Evolutionary conservation across 2,797 vertebrate species (phyloP).

Genomic region (Rhyacichthys aspro): DNA sequence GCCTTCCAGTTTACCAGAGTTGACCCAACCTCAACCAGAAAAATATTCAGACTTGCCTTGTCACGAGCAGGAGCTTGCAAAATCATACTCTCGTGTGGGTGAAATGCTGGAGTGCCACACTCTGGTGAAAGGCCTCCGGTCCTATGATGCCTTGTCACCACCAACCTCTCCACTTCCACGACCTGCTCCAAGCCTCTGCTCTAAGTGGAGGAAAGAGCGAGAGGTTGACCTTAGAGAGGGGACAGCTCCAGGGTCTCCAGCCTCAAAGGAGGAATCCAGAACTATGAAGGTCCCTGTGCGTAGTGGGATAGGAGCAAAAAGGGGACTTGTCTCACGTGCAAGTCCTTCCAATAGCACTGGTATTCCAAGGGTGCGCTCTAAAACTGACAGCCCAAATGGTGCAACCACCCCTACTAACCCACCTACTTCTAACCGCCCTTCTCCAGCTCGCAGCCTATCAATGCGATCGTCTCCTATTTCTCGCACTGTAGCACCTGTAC

Average conservation of each 20-base stretch:
- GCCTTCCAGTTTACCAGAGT: constrained; percentile 61
- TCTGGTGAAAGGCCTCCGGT: constrained; percentile 81
- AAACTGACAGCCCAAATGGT: constrained; percentile 58
- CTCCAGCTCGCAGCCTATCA: constrained; percentile 59
- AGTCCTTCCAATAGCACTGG: constrained; percentile 57
- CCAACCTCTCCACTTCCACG: constrained; percentile 68
- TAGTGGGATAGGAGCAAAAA: constrained; percentile 71
- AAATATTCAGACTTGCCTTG: constrained; percentile 50
- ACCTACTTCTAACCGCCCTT: constrained; percentile 38
- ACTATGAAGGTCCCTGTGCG: constrained; percentile 63
- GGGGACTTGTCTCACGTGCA: constrained; percentile 62
- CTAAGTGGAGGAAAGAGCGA: constrained; percentile 86
- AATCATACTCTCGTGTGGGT: constrained; percentile 69
- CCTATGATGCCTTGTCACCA: constrained; percentile 74
- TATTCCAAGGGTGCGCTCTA: constrained; percentile 70
- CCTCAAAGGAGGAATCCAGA: constrained; percentile 67
- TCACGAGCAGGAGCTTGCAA: constrained; percentile 54
- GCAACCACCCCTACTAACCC: constrained; percentile 29
- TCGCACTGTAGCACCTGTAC: constrained; percentile 34
- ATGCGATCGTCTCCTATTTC: constrained; percentile 54
- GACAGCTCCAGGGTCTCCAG: constrained; percentile 28
- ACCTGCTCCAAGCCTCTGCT: constrained; percentile 78
- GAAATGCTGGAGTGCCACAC: constrained; percentile 84
- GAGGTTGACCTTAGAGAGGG: constrained; percentile 64
- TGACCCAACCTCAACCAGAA: constrained; percentile 57